Percentiles rank a stretch among this genome's conserved stretches.
Evolutionary conservation across 1,140 invertebrate genomes (phyloP).

Genomic region (Notospermus geniculatus): DNA sequence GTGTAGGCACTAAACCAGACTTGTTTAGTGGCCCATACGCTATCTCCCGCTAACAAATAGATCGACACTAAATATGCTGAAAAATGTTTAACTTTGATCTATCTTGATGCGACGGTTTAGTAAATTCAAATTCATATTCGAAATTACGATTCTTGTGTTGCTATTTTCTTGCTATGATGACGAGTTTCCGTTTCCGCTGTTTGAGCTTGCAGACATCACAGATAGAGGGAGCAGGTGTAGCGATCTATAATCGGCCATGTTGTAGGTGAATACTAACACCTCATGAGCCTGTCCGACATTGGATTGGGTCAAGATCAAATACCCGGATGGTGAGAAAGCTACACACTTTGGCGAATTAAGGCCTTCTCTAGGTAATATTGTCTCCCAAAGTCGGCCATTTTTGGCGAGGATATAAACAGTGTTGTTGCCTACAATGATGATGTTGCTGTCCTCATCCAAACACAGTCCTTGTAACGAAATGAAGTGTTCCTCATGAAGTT

Average conservation of each 20-base stretch:
- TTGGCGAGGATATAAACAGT: conserved; percentile 43
- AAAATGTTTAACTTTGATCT: no score
- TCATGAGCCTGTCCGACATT: conserved; percentile 39
- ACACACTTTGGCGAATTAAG: conserved; percentile 41
- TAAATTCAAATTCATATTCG: no score
- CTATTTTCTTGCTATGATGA: no score
- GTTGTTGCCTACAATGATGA: conserved; percentile 44
- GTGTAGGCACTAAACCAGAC: no score
- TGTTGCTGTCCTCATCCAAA: conserved; percentile 43
- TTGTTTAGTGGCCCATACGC: no score
- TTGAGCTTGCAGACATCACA: conserved; percentile 30
- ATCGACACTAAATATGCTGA: no score
- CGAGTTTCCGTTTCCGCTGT: no score
- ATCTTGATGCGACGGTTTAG: no score
- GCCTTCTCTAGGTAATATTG: conserved; percentile 41
- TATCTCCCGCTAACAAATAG: no score
- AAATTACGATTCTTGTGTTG: neutral
- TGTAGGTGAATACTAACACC: conserved; percentile 41
- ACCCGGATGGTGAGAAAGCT: conserved; percentile 34
- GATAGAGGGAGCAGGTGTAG: conserved; percentile 45
- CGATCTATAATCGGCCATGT: conserved; percentile 42
- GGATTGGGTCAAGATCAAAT: conserved; percentile 39
- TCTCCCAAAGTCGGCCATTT: conserved; percentile 48
- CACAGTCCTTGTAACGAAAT: conserved; percentile 42
- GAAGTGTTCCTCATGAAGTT: conserved; percentile 34